phyloP scores from a whole-genome alignment of 2,888 invertebrate species.

The Cheilosia impressa region DNA sequence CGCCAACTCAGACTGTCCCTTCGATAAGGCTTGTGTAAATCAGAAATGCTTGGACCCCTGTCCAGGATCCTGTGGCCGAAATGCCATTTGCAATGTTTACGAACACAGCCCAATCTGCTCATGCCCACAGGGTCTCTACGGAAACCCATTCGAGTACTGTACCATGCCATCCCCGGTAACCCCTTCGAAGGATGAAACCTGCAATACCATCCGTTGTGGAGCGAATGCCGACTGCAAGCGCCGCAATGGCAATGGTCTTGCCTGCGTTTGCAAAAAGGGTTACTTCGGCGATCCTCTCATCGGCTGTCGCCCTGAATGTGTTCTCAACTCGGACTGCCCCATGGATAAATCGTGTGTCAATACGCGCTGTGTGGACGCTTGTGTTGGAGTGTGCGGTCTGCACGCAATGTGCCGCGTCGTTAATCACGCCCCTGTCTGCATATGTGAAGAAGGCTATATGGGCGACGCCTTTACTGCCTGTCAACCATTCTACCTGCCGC shows the following conservation, averaged over 20 bases:
- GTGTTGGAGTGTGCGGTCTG: slow-evolving; percentile 90
- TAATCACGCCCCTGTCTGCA: slow-evolving; percentile 91
- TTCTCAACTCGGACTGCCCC: slow-evolving; percentile 91
- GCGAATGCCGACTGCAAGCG: slow-evolving; percentile 89
- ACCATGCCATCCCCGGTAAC: slow-evolving; percentile 84
- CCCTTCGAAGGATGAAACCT: slow-evolving; percentile 84
- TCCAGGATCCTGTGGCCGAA: slow-evolving; percentile 91
- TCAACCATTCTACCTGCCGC: slow-evolving; percentile 84
- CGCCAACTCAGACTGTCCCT: slow-evolving; percentile 91
- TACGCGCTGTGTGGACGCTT: slow-evolving; percentile 91
- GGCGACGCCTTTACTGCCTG: slow-evolving; percentile 92
- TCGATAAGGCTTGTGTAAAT: slow-evolving; percentile 90
- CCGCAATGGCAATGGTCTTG: slow-evolving; percentile 85
- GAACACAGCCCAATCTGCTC: slow-evolving; percentile 90
- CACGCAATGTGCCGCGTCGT: slow-evolving; percentile 89
- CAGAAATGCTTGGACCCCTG: slow-evolving; percentile 91
- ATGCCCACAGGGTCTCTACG: slow-evolving; percentile 88
- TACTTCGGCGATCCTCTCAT: slow-evolving; percentile 92
- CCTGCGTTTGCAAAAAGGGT: slow-evolving; percentile 89
- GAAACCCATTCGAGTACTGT: slow-evolving; percentile 92
- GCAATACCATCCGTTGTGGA: slow-evolving; percentile 89
- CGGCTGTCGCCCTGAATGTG: slow-evolving; percentile 91
- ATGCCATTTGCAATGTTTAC: slow-evolving; percentile 89
- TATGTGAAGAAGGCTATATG: slow-evolving; percentile 88
- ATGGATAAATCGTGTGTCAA: slow-evolving; percentile 89